These are phyloP conservation scores for Phalacrocorax carbo DNA, from an alignment of 2,113 vertebrate species.

Conservation along the genomic window DNA sequence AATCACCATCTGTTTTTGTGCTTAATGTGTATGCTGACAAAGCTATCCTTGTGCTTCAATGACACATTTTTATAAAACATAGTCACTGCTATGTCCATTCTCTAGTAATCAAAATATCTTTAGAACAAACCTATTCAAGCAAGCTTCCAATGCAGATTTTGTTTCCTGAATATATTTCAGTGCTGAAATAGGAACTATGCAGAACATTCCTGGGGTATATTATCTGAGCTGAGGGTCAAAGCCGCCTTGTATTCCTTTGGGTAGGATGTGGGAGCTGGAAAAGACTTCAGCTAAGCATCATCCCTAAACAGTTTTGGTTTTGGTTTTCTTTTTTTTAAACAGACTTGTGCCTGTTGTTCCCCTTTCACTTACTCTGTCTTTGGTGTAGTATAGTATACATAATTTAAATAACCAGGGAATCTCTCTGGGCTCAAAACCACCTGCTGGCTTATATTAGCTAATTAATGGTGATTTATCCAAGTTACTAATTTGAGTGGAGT, in stretches of 20 bases:
- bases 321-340: background rate
- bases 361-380: conserved; percentile 82
- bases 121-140: conserved; percentile 67
- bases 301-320: conserved; percentile 53
- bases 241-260: conserved; percentile 81
- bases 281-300: conserved; percentile 74
- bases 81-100: background rate
- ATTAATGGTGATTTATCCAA: conserved; percentile 98
- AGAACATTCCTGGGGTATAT: conserved; percentile 42
- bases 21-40: background rate
- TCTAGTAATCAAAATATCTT: conserved; percentile 57
- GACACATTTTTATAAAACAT: background rate
- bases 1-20: background rate
- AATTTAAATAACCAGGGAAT: conserved; percentile 93
- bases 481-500: conserved; percentile 90
- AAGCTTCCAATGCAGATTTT: conserved; percentile 56
- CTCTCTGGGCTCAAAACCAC: conserved; percentile 91
- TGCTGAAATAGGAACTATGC: conserved; percentile 69
- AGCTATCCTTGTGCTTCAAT: background rate
- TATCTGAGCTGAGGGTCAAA: conserved; percentile 76
- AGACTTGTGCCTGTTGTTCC: conserved; percentile 76
- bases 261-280: conserved; percentile 72
- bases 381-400: conserved; percentile 86
- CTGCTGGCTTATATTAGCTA: conserved; percentile 98
- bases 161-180: conserved; percentile 66